Evolutionary conservation across 2,888 invertebrate genomes (phyloP), one percentile per base, ranked within the genome.

Genomic region (Seira sanloemensis): DNA sequence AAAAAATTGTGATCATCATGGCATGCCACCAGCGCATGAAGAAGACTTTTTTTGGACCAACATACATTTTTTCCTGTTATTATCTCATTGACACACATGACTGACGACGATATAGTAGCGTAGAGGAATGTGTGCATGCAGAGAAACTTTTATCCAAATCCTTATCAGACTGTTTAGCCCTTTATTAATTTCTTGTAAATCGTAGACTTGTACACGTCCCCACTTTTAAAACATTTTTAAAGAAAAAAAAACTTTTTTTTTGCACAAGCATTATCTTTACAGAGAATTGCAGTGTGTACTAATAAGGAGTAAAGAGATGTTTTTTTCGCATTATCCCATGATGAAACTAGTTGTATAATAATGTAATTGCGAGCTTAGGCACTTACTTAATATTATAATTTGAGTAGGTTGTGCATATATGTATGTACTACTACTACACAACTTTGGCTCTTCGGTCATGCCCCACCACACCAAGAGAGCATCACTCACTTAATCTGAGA

Each of bases 1-100:
- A 37, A 37, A 37, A 37, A n/a, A n/a, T n/a, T n/a, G n/a, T n/a
- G 37, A 37, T 37, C 37, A 37, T 37, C 37, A 37, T 37, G 37
- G 37, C 37, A 37, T 37, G 37, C 37, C 37, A 37, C 37, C 37
- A 37, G 37, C 37, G 37, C 37, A 9, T 37, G 37, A 37, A 37
- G 37, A 37, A 37, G 12, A n/a, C 37, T 9, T n/a, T n/a, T 9
- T 37, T 37, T 12, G 37, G 37, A 37, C 37, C 7, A 37, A 37
- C 5, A 37, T n/a, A n/a, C n/a, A n/a, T n/a, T 37, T 37, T 37
- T 12, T 12, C 37, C 37, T 26, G 24, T 77, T 82, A 82, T 83
- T 83, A 83, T 83, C 78, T 83, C 83, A 78, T 83, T 83, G 83
- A 83, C 83, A 83, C 83, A 83, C 78, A 78, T 83, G 83, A 83